Evolutionary conservation across 2,888 invertebrate genomes (phyloP).

Genomic region (Marasmarcha lunaedactyla): DNA sequence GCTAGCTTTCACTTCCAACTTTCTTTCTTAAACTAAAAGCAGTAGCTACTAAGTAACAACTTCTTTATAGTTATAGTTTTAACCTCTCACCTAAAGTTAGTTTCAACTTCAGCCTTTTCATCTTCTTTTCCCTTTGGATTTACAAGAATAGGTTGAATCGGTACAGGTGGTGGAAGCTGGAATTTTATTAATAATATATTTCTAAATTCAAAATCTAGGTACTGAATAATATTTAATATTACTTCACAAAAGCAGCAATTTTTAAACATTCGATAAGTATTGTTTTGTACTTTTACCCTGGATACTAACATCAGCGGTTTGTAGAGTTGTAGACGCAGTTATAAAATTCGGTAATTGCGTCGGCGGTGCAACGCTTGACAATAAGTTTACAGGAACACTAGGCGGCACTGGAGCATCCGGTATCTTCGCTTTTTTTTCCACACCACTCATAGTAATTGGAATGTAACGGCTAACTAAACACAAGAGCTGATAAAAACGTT

Average conservation of each 20-base stretch:
- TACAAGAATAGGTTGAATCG: conserved; percentile 30
- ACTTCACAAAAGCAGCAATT: too few species aligned
- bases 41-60: too few species aligned
- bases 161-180: conserved; percentile 14
- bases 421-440: conserved; percentile 43
- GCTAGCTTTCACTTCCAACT: too few species aligned
- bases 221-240: too few species aligned
- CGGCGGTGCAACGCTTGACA: conserved; percentile 79
- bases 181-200: conserved; percentile 1
- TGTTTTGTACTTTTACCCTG: too few species aligned
- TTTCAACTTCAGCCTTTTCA: too few species aligned
- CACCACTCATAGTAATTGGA: conserved; percentile 26
- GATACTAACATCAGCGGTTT: not conserved
- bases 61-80: too few species aligned
- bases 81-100: too few species aligned
- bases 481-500: too few species aligned
- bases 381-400: conserved; percentile 63
- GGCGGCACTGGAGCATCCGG: conserved; percentile 56
- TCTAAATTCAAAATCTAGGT: too few species aligned
- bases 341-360: conserved; percentile 76
- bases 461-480: not conserved
- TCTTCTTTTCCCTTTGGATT: conserved; percentile 18
- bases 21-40: too few species aligned
- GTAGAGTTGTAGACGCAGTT: conserved; percentile 29
- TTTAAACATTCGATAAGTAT: too few species aligned